A percentile compares a stretch with the other conserved stretches of the same genome.
phyloP scores from a whole-genome alignment of 92 coral and sea anemone species.

The Porites rus region DNA sequence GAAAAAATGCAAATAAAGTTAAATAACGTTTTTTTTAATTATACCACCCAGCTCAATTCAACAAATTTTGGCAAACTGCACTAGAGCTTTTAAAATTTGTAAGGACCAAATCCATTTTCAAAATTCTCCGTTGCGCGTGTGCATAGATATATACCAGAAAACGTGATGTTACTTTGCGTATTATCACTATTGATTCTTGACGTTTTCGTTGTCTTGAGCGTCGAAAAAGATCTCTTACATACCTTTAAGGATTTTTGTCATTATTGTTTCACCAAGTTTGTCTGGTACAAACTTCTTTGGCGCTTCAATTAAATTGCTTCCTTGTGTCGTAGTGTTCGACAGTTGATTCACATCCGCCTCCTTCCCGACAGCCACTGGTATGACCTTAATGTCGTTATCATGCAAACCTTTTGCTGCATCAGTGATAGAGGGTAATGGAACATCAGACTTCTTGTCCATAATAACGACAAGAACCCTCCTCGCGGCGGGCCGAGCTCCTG shows the following conservation, averaged over 20 bases:
- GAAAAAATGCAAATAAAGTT: not conserved
- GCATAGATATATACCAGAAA: no score
- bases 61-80: no score
- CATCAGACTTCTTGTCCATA: constrained; percentile 81
- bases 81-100: no score
- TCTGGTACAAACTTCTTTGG: constrained; percentile 41
- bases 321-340: constrained; percentile 34
- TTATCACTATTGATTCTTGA: no score
- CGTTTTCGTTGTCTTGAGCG: not conserved
- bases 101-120: no score
- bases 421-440: constrained; percentile 43
- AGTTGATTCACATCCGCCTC: constrained; percentile 73
- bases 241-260: constrained; percentile 58
- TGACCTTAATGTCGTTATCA: constrained; percentile 64
- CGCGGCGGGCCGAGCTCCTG: constrained; percentile 71
- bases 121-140: no score
- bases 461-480: constrained; percentile 77
- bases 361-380: constrained; percentile 81
- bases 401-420: constrained; percentile 61
- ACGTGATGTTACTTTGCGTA: no score
- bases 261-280: constrained; percentile 61
- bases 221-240: not conserved
- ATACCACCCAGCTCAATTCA: no score
- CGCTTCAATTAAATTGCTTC: constrained; percentile 52
- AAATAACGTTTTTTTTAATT: not conserved